Evolutionary conservation across 2,888 invertebrate genomes (phyloP), one percentile per base, ranked within the genome.

Genomic region (Macrophya alboannulata): DNA sequence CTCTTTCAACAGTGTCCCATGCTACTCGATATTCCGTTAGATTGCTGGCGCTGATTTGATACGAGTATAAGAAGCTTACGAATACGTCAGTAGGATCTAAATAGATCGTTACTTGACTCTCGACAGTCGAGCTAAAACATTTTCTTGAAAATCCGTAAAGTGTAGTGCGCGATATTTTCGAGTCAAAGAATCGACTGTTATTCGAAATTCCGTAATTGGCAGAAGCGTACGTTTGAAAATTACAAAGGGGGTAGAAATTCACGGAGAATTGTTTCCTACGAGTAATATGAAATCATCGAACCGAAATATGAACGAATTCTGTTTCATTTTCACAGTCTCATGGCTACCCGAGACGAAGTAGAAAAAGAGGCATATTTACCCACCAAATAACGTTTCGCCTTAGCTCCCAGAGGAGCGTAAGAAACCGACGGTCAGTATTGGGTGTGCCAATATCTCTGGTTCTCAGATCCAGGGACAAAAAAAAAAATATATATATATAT

Each of bases 1-100:
- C 59, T 81, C 81, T 62, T 81, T 81, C 10, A 51, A 31, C 77
- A 51, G 77, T 25, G 25, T 55, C 55, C 1, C 55, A n/a, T 31
- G 25, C 51, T 62, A 81, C 59, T 81, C 81, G 81, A 81, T 81
- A 81, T 81, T 81, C 31, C n/a, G 43, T 81, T 55, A 48, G 51
- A 55, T 77, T 77, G 17, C 17, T 25, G 8, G 9, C 0, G 37
- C n/a, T 37, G 51, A 77, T 37, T 77, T 31, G 17, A 51, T 51
- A 25, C 25, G 17, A 31, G 51, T 51, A 72, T 21, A 72, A 68
- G 37, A 68, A 68, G 68, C 68, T 68, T 37, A 8, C 12, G 68
- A 68, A 68, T 68, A 68, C 68, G 37, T n/a, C 74, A 17, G 15
- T n/a, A 45, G 21, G 45, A 74, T 74, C 74, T 74, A 37, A 68